phyloP scores from a whole-genome alignment of 2,113 vertebrate genomes.

The Colius striatus region DNA sequence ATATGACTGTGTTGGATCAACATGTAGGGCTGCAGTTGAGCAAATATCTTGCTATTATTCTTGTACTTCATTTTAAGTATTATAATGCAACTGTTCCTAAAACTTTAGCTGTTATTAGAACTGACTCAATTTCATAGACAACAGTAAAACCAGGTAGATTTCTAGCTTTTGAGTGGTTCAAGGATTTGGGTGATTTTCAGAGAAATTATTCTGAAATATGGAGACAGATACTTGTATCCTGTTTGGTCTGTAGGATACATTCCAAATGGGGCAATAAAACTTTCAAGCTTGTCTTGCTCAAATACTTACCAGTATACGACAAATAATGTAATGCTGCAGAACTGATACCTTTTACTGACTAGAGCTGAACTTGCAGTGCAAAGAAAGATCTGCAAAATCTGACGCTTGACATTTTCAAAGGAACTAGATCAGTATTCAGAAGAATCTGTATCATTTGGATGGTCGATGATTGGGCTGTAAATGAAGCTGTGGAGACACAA shows the following conservation, averaged over 20 bases:
- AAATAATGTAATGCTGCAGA: background rate
- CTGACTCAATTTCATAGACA: background rate
- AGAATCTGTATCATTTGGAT: background rate
- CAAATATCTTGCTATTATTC: background rate
- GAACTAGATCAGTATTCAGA: background rate
- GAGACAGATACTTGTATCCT: background rate
- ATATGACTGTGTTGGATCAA: background rate
- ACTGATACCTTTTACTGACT: background rate
- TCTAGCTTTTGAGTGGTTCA: background rate
- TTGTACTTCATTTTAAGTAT: background rate
- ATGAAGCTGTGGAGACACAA: background rate
- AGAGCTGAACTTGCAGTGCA: background rate
- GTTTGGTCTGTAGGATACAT: background rate
- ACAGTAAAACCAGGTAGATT: background rate
- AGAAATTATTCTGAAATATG: background rate
- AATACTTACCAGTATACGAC: background rate
- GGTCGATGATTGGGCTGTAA: background rate
- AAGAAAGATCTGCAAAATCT: background rate
- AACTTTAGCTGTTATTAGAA: background rate
- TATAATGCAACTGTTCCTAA: background rate
- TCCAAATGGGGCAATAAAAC: background rate
- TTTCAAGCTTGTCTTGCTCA: background rate
- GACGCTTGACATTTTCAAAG: background rate
- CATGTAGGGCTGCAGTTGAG: background rate
- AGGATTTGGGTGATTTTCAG: background rate